Conservation (phyloP, 2,113 vertebrate genomes). For the Indicator maculatus region DNA sequence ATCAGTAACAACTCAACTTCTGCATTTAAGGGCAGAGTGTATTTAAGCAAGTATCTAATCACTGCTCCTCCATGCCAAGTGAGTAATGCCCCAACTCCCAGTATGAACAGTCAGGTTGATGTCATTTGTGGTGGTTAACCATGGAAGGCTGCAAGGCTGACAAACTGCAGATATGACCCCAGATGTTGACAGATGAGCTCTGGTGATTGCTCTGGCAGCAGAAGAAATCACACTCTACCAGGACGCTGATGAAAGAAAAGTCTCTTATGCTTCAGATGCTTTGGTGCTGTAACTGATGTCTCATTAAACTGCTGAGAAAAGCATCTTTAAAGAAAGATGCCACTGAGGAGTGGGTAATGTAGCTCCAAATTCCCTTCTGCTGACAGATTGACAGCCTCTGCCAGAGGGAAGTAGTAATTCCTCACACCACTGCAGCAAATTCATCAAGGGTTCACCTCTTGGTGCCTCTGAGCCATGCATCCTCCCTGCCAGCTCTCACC, state of each 20-base stretch:
- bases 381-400: background rate
- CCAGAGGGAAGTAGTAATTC: background rate
- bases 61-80: background rate
- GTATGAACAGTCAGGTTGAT: accelerated
- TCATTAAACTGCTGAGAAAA: background rate
- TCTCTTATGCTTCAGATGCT: background rate
- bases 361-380: background rate
- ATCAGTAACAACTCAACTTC: background rate
- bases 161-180: background rate
- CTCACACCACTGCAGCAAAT: background rate
- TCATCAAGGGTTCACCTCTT: background rate
- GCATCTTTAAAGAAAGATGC: background rate
- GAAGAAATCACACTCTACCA: background rate
- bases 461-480: background rate
- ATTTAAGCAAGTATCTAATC: accelerated
- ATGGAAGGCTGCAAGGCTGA: background rate
- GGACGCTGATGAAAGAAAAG: background rate
- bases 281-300: background rate
- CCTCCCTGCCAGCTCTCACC: background rate
- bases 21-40: background rate
- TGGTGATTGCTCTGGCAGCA: background rate
- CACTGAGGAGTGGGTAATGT: background rate
- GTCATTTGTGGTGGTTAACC: background rate
- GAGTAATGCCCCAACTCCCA: background rate
- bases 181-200: background rate